phyloP scores from a whole-genome alignment of 2,888 invertebrate genomes.

The Rhyacophila evoluta region DNA sequence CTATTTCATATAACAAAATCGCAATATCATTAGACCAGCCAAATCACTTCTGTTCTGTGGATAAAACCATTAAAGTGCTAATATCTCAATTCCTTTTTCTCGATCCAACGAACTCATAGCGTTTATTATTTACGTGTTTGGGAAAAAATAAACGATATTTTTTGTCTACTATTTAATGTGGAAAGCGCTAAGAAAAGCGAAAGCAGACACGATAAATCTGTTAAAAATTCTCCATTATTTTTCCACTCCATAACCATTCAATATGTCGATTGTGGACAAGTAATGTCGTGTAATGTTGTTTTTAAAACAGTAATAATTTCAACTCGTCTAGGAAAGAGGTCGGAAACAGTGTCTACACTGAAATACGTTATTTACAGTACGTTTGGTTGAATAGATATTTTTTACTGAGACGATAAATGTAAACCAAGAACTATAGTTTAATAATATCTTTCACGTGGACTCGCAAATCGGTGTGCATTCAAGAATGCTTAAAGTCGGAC shows the following conservation, averaged over 20 bases:
- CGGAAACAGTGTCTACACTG: no score
- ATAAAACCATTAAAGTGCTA: not conserved
- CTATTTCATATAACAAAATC: no score
- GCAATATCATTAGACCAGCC: not conserved
- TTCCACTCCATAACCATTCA: not conserved
- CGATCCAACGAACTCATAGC: not conserved
- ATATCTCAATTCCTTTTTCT: not conserved
- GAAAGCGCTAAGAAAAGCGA: not conserved
- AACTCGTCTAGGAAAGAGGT: not conserved
- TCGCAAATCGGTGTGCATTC: no score
- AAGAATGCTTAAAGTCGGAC: no score
- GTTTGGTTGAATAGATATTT: no score
- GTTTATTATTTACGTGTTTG: not conserved
- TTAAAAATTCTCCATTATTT: constrained; percentile 7
- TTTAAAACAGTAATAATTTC: not conserved
- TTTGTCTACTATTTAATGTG: not conserved
- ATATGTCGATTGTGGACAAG: not conserved
- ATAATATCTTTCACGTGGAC: no score
- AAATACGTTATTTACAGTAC: no score
- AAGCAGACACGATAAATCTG: constrained; percentile 15
- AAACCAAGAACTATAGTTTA: no score
- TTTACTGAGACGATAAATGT: no score
- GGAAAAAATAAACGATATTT: not conserved
- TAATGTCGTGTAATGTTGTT: not conserved
- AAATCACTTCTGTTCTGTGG: not conserved